Percentiles rank a stretch among this genome's conserved stretches.
Evolutionary conservation across 2,113 vertebrate species (phyloP).

Genomic region (Furnarius figulus): DNA sequence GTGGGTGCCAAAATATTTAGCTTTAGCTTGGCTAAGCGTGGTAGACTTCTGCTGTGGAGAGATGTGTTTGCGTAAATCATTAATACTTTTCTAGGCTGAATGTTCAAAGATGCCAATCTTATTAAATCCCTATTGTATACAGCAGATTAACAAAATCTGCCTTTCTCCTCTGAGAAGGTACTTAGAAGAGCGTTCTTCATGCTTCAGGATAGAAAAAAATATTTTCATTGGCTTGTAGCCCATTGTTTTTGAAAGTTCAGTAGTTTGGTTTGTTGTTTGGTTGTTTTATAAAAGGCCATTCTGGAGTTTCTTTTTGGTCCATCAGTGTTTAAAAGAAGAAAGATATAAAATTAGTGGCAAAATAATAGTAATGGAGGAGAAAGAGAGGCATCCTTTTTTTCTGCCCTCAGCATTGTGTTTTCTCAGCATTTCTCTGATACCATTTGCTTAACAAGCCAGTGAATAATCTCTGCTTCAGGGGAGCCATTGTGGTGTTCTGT

Average conservation of each 20-base stretch:
- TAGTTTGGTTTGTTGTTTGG: neutral
- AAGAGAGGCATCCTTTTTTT: neutral
- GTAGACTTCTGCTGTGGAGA: neutral
- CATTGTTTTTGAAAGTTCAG: neutral
- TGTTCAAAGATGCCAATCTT: conserved; percentile 14
- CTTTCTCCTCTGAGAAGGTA: neutral
- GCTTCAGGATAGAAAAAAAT: neutral
- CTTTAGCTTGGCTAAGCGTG: neutral
- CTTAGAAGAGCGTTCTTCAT: neutral
- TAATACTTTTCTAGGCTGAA: neutral
- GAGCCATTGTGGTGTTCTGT: neutral
- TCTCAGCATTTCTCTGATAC: neutral
- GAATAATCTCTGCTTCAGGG: neutral
- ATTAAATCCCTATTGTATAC: neutral
- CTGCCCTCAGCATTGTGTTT: neutral
- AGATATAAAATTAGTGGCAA: neutral
- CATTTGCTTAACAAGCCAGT: neutral
- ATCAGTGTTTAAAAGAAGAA: neutral
- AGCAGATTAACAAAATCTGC: neutral
- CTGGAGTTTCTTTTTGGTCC: neutral
- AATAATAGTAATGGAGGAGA: neutral
- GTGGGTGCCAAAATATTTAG: neutral
- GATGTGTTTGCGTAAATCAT: neutral
- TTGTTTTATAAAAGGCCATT: neutral
- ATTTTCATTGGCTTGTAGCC: neutral